Conservation (phyloP, 2,797 vertebrate genomes). For the Serranus cabrilla region DNA sequence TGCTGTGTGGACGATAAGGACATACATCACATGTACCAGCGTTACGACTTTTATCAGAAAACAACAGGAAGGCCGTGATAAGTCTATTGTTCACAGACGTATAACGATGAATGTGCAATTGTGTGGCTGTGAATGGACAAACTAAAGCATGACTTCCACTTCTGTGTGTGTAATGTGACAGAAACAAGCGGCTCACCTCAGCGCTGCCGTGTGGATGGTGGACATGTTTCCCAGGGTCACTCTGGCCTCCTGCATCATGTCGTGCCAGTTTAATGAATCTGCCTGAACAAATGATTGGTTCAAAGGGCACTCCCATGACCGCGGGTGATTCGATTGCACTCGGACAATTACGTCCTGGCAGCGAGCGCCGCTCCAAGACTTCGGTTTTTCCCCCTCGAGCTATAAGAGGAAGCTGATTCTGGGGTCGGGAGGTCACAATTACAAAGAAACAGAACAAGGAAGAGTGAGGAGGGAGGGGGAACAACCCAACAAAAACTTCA, state of each 20-base stretch:
- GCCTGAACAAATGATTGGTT: constrained; percentile 7
- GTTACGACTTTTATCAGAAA: constrained; percentile 33
- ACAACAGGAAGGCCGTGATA: constrained; percentile 47
- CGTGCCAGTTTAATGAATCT: neutral
- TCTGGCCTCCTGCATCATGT: neutral
- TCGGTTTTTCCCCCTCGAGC: constrained; percentile 8
- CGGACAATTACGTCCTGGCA: constrained; percentile 25
- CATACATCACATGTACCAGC: constrained; percentile 5
- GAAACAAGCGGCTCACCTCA: constrained; percentile 5
- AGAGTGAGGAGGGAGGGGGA: neutral
- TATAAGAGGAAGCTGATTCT: constrained; percentile 13
- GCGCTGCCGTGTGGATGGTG: neutral
- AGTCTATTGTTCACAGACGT: constrained; percentile 34
- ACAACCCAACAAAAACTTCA: neutral
- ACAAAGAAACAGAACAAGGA: neutral
- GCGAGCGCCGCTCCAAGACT: neutral
- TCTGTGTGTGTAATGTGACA: no score
- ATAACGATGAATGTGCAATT: constrained; percentile 35
- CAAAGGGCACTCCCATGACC: constrained; percentile 30
- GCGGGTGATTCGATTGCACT: constrained; percentile 18
- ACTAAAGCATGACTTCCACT: neutral
- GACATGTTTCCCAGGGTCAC: constrained; percentile 17
- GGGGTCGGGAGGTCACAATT: neutral
- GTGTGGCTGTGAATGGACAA: constrained; percentile 19
- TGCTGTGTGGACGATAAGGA: constrained; percentile 4